A percentile compares a stretch with the other conserved stretches of the same genome.
phyloP scores from a whole-genome alignment of 2,888 invertebrate genomes.

The Acanthosepion lycidas region DNA sequence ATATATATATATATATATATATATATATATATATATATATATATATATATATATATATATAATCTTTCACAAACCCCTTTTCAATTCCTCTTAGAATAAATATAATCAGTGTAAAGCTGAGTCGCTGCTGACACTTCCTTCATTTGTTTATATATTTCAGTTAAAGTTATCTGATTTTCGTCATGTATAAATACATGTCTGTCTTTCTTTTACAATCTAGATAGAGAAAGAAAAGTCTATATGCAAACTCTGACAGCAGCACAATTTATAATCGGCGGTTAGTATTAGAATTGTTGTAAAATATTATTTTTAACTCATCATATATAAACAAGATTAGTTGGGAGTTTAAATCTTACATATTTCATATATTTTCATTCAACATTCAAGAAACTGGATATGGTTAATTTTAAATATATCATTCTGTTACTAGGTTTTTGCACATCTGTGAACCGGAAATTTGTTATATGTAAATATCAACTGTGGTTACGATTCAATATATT shows the following conservation, averaged over 20 bases:
- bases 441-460: no score
- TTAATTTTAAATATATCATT: no score
- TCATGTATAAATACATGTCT: not conserved
- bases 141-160: not conserved
- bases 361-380: no score
- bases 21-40: conserved; percentile 47
- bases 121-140: not conserved
- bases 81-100: not conserved
- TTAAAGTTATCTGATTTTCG: not conserved
- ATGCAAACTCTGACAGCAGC: not conserved
- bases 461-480: no score
- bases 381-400: no score
- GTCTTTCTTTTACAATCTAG: not conserved
- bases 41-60: not conserved
- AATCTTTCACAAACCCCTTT: no score
- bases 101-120: not conserved
- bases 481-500: no score
- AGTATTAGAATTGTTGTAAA: not conserved
- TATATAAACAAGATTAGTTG: not conserved
- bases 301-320: not conserved
- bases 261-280: not conserved
- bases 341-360: no score
- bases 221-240: not conserved
- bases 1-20: conserved; percentile 47
- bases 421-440: no score